These are phyloP conservation scores for Pycnonotus jocosus DNA, from an alignment of 2,113 vertebrate genomes.

Conservation along the genomic window DNA sequence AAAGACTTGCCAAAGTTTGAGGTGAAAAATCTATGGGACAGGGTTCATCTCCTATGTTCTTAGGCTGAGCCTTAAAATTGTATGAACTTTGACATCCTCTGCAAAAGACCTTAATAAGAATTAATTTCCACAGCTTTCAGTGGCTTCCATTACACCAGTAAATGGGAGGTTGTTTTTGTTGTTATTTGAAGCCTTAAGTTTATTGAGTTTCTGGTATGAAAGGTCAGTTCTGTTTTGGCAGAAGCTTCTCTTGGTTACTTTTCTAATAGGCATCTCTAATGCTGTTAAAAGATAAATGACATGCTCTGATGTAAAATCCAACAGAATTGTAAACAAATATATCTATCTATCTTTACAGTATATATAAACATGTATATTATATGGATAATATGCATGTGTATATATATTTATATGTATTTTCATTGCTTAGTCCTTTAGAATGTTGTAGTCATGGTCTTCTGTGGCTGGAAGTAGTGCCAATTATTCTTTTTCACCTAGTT, in stretches of 20 bases:
- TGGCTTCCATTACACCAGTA: conserved; percentile 26
- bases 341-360: not conserved
- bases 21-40: not conserved
- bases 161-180: conserved; percentile 61
- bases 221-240: not conserved
- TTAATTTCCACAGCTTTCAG: not conserved
- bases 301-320: not conserved
- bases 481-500: not conserved
- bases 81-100: not conserved
- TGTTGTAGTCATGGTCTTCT: not conserved
- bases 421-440: not conserved
- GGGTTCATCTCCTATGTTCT: not conserved
- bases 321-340: not conserved
- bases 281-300: not conserved
- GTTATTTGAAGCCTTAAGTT: conserved; percentile 65
- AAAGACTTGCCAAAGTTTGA: not conserved
- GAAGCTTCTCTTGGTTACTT: conserved; percentile 10
- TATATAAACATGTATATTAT: not conserved
- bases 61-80: not conserved
- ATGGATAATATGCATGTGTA: not conserved
- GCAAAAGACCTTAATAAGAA: not conserved
- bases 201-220: not conserved
- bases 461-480: not conserved
- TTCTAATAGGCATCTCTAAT: not conserved
- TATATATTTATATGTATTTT: not conserved